A percentile compares a stretch with the other conserved stretches of the same genome.
Conservation (phyloP, 2,888 invertebrate species). For the Liopterus haemorrhoidalis region DNA sequence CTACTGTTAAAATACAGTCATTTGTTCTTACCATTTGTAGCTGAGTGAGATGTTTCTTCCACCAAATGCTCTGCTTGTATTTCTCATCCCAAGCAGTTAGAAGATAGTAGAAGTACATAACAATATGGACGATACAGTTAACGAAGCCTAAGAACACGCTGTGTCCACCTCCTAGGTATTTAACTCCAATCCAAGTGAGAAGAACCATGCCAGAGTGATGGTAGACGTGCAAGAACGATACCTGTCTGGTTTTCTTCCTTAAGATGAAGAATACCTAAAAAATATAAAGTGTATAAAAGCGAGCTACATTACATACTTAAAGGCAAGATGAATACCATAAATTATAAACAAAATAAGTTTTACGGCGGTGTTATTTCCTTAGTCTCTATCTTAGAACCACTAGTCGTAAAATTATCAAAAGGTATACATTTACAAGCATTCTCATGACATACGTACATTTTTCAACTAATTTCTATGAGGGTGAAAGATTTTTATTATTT, state of each 20-base stretch:
- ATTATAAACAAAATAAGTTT: no score
- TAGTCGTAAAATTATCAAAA: no score
- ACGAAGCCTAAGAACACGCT: conserved; percentile 58
- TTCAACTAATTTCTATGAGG: no score
- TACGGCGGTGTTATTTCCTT: no score
- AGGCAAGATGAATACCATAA: no score
- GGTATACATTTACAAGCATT: no score
- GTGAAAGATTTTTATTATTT: no score
- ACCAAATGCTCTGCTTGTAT: conserved; percentile 66
- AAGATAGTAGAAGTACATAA: conserved; percentile 82
- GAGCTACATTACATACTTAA: no score
- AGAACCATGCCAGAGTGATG: conserved; percentile 79
- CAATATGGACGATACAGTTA: conserved; percentile 68
- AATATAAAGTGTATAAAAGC: conserved; percentile 21
- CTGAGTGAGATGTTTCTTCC: conserved; percentile 82
- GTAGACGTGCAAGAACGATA: conserved; percentile 79
- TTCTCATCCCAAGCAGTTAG: conserved; percentile 65
- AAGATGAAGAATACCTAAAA: conserved; percentile 73
- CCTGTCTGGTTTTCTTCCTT: conserved; percentile 73
- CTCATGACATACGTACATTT: no score
- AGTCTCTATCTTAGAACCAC: no score
- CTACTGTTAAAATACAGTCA: not conserved
- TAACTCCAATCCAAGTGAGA: conserved; percentile 56
- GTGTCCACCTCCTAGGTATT: conserved; percentile 64
- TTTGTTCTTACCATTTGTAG: conserved; percentile 62